Evolutionary conservation across 2,888 invertebrate species (phyloP).

Genomic region (Pristionchus exspectatus): DNA sequence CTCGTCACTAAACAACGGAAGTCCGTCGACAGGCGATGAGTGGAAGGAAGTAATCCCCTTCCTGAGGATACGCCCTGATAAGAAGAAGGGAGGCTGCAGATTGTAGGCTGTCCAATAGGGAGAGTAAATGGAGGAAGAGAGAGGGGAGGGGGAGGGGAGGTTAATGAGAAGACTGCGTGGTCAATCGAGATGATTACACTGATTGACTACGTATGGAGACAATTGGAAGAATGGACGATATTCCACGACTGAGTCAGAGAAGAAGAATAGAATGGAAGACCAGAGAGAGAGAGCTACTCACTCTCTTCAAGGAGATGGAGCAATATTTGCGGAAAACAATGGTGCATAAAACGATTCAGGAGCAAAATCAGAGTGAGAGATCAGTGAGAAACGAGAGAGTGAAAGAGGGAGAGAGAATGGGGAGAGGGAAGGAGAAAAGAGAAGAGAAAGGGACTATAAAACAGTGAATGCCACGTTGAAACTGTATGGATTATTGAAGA

Average conservation of each 20-base stretch:
- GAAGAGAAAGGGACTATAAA: constrained; percentile 10
- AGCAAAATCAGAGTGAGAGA: background rate
- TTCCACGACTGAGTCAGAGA: background rate
- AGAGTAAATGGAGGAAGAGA: background rate
- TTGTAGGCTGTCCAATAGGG: background rate
- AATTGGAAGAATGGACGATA: background rate
- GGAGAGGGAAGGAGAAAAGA: background rate
- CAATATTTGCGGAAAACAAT: constrained; percentile 36
- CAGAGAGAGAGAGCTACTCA: background rate
- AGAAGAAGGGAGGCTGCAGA: background rate
- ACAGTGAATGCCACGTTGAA: constrained; percentile 46
- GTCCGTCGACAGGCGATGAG: background rate
- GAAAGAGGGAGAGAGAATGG: background rate
- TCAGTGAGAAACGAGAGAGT: background rate
- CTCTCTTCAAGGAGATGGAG: background rate
- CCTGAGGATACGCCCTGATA: background rate
- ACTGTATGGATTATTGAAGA: background rate
- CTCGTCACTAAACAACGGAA: background rate
- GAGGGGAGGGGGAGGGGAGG: background rate
- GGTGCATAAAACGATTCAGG: background rate
- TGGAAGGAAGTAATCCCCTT: background rate
- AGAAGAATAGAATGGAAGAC: background rate
- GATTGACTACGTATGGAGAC: background rate
- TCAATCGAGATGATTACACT: constrained; percentile 1
- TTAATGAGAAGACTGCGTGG: constrained; percentile 1